phyloP scores from a whole-genome alignment of 2,888 invertebrate genomes.

The Agelastica alni region DNA sequence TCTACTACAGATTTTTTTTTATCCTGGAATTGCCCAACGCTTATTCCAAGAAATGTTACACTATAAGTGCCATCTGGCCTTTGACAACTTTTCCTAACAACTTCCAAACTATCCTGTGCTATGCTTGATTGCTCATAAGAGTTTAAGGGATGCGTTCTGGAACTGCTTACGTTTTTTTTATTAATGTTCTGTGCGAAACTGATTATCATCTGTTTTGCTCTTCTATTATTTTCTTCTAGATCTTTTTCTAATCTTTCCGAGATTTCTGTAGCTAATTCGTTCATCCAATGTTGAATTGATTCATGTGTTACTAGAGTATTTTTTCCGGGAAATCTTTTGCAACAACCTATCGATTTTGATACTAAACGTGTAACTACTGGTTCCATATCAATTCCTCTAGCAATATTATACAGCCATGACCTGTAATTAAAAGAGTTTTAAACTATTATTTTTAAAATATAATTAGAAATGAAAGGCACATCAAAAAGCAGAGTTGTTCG shows the following conservation, averaged over 20 bases:
- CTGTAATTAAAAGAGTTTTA: too few relatives aligned
- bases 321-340: slow-evolving; percentile 89
- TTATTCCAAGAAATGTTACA: slow-evolving; percentile 74
- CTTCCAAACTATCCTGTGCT: slow-evolving; percentile 66
- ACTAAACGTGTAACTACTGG: slow-evolving; percentile 82
- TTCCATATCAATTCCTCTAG: slow-evolving; percentile 85
- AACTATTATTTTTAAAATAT: too few relatives aligned
- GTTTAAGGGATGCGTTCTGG: slow-evolving; percentile 66
- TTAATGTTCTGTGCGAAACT: slow-evolving; percentile 65
- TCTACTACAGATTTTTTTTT: slow-evolving; percentile 57
- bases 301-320: slow-evolving; percentile 70
- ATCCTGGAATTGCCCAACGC: slow-evolving; percentile 78
- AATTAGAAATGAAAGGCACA: too few relatives aligned
- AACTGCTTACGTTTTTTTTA: slow-evolving; percentile 64
- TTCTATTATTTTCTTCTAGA: slow-evolving; percentile 76
- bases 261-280: slow-evolving; percentile 80
- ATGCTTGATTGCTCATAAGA: slow-evolving; percentile 71
- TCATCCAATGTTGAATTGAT: slow-evolving; percentile 78
- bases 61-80: slow-evolving; percentile 52
- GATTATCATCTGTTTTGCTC: slow-evolving; percentile 78
- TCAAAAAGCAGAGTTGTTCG: too few relatives aligned
- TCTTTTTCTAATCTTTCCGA: slow-evolving; percentile 82
- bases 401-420: slow-evolving; percentile 82
- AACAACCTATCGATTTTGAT: slow-evolving; percentile 93
- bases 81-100: slow-evolving; percentile 64